A percentile compares a stretch with the other conserved stretches of the same genome.
These are phyloP conservation scores for Nesometra sesokonis DNA, from an alignment of 35 echinoderm and acorn worm genomes.

Conservation along the genomic window DNA sequence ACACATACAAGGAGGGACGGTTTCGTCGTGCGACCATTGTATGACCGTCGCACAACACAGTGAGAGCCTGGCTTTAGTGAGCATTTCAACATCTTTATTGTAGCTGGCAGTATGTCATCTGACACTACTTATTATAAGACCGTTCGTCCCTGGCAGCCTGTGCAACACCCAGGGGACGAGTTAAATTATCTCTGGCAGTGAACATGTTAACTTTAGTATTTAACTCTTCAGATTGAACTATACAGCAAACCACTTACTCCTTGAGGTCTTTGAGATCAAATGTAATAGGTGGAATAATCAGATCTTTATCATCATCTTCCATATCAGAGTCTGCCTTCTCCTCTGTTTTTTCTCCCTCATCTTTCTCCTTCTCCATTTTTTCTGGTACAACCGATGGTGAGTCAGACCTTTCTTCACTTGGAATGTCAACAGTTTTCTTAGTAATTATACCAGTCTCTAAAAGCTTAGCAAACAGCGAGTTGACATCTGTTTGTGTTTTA, in stretches of 20 bases:
- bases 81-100: no score
- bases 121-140: no score
- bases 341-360: slow-evolving; percentile 13
- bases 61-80: no score
- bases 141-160: no score
- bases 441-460: slow-evolving; percentile 5
- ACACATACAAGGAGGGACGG: no score
- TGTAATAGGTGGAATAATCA: slow-evolving; percentile 32
- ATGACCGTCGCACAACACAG: no score
- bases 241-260: slow-evolving; percentile 31
- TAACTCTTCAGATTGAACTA: no score
- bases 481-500: not conserved
- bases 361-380: slow-evolving; percentile 3
- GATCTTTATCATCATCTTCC: slow-evolving; percentile 14
- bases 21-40: no score
- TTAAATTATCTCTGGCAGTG: no score
- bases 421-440: not conserved
- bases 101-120: no score
- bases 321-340: slow-evolving; percentile 6
- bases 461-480: slow-evolving; percentile 4
- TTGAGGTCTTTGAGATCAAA: slow-evolving; percentile 43
- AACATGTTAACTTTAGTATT: no score
- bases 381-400: not conserved
- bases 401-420: not conserved
- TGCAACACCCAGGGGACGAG: no score